These are phyloP conservation scores for Synanthedon andrenaeformis DNA, from an alignment of 2,888 invertebrate species.

Conservation along the genomic window DNA sequence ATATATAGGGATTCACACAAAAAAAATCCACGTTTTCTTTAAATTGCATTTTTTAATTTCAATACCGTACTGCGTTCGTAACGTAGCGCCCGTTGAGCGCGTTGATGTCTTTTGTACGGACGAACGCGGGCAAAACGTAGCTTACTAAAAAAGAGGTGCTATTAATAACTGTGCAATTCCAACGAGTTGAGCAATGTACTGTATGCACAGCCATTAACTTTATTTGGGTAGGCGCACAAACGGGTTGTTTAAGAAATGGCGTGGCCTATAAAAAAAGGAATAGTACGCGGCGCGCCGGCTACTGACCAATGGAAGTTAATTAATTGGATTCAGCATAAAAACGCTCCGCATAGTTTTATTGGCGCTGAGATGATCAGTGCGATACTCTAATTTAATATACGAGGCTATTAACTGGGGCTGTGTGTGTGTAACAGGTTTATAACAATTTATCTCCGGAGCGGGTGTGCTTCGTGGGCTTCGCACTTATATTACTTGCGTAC, in stretches of 20 bases:
- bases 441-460: conserved; percentile 2
- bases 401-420: conserved; percentile 16
- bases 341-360: conserved; percentile 41
- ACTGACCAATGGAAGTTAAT: conserved; percentile 45
- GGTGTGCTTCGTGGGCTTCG: conserved; percentile 2
- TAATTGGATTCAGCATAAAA: conserved; percentile 29
- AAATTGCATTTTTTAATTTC: too few species aligned
- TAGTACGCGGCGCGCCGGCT: conserved; percentile 1
- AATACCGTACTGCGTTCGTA: background rate
- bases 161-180: conserved; percentile 6
- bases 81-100: conserved; percentile 9
- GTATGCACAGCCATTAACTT: background rate
- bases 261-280: background rate
- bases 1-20: too few species aligned
- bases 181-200: background rate
- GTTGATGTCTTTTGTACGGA: conserved; percentile 25
- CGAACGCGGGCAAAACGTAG: conserved; percentile 1
- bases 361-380: conserved; percentile 35
- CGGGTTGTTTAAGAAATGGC: background rate
- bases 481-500: conserved; percentile 1
- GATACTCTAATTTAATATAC: conserved; percentile 45
- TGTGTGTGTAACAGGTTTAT: conserved; percentile 3
- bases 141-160: conserved; percentile 4
- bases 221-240: background rate
- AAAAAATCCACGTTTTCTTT: too few species aligned